Conservation (phyloP, 35 echinoderm and acorn worm genomes). For the Chiridota heheva region DNA sequence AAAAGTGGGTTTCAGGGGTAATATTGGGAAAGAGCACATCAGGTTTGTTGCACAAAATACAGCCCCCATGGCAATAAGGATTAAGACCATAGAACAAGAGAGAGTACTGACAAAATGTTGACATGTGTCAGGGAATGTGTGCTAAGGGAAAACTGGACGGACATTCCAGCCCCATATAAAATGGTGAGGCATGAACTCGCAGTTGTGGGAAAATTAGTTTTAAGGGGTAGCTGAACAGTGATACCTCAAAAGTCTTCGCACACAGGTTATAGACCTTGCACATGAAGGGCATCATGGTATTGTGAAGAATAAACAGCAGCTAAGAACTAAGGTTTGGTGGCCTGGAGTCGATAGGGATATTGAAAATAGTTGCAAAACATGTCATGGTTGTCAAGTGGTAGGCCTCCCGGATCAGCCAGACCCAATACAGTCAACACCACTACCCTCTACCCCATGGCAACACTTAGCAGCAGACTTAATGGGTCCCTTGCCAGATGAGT, state of each 20-base stretch:
- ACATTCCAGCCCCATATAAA: background rate
- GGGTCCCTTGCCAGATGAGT: constrained; percentile 48
- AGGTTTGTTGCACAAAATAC: constrained; percentile 26
- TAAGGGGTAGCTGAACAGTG: constrained; percentile 1
- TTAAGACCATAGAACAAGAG: constrained; percentile 16
- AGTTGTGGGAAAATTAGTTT: constrained; percentile 14
- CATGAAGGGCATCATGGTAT: constrained; percentile 55
- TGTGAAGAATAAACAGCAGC: constrained; percentile 49
- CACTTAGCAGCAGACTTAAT: constrained; percentile 59
- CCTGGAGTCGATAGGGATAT: constrained; percentile 51
- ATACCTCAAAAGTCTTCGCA: constrained; percentile 26
- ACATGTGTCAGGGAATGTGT: background rate
- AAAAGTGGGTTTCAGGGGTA: background rate
- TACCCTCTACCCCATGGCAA: constrained; percentile 64
- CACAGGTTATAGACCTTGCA: constrained; percentile 56
- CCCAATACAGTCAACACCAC: constrained; percentile 13
- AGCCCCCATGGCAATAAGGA: background rate
- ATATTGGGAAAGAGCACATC: constrained; percentile 24
- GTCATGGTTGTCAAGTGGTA: constrained; percentile 75
- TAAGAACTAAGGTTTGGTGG: constrained; percentile 72
- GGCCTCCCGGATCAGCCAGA: constrained; percentile 39
- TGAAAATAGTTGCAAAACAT: constrained; percentile 50
- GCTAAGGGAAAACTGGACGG: constrained; percentile 1
- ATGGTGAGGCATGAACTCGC: constrained; percentile 24
- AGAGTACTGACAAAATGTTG: constrained; percentile 1